Conservation (phyloP, 2,797 vertebrate genomes). For the Myotis daubentonii region DNA sequence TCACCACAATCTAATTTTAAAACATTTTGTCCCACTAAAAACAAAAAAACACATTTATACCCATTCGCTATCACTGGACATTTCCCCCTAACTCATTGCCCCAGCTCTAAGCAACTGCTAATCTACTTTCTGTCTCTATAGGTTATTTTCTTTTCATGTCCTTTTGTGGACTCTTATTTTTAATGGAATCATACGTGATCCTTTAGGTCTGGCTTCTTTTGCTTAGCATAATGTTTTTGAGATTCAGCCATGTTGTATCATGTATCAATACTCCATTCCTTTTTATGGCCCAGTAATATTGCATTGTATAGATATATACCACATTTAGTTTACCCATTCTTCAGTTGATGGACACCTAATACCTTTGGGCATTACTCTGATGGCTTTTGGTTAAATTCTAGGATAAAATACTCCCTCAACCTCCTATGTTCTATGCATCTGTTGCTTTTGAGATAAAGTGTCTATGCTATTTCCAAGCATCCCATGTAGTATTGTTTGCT, state of each 20-base stretch:
- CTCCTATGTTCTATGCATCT: background rate
- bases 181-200: background rate
- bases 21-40: background rate
- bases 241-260: background rate
- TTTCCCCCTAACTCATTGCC: background rate
- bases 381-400: slow-evolving; percentile 15
- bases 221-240: background rate
- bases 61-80: background rate
- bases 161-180: background rate
- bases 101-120: background rate
- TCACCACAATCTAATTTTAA: background rate
- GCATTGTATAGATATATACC: background rate
- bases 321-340: background rate
- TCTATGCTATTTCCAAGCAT: background rate
- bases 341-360: background rate
- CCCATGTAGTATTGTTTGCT: background rate
- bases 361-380: background rate
- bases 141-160: background rate
- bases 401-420: background rate
- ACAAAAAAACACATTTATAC: background rate
- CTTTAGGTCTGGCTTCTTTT: background rate
- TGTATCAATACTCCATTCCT: background rate
- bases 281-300: background rate
- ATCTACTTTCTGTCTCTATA: background rate
- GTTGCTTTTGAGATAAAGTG: background rate